phyloP scores from a whole-genome alignment of 2,113 vertebrate genomes.

The Nannospalax galili region DNA sequence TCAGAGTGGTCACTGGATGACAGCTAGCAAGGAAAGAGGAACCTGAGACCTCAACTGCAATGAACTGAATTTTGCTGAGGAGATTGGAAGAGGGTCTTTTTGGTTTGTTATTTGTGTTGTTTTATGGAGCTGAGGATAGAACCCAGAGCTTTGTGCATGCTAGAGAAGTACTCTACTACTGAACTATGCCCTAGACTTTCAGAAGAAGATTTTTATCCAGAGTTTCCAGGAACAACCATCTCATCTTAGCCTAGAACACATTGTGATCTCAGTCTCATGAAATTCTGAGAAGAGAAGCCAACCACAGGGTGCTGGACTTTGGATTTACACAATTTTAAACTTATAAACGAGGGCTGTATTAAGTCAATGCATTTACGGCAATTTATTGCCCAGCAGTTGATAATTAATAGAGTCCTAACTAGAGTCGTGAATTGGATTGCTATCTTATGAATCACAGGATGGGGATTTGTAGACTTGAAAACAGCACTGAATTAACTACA shows the following conservation, averaged over 20 bases:
- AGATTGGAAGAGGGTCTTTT: neutral
- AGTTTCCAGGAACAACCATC: neutral
- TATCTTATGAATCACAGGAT: constrained; percentile 18
- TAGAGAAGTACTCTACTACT: neutral
- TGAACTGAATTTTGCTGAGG: constrained; percentile 15
- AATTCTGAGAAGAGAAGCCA: constrained; percentile 17
- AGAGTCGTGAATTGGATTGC: neutral
- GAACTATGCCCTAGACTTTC: neutral
- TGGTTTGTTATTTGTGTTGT: neutral
- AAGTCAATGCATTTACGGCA: neutral
- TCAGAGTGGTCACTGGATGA: neutral
- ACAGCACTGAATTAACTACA: constrained; percentile 24
- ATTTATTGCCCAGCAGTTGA: neutral
- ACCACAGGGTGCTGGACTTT: neutral
- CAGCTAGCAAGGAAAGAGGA: neutral
- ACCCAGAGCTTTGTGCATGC: neutral
- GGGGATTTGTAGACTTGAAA: constrained; percentile 8
- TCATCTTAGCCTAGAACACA: neutral
- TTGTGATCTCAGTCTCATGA: neutral
- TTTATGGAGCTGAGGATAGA: neutral
- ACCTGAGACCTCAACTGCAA: neutral
- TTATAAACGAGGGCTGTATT: neutral
- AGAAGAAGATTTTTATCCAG: neutral
- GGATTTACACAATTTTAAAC: neutral
- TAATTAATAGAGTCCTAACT: constrained; percentile 1